Evolutionary conservation across 2,888 invertebrate species (phyloP).

Genomic region (Rhyacophila evoluta): DNA sequence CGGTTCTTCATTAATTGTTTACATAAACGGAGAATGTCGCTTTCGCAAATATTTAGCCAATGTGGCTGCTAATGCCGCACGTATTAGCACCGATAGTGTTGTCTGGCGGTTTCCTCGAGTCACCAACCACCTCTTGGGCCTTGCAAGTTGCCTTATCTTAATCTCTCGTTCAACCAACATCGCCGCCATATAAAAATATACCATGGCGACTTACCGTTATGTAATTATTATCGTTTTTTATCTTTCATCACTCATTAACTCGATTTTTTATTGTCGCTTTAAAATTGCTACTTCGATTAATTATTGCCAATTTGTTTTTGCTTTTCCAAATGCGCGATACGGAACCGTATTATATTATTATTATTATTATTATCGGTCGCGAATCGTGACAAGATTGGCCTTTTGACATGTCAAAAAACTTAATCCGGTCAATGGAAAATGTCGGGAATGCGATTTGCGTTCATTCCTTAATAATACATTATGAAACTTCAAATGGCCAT

Average conservation of each 20-base stretch:
- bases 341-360: background rate
- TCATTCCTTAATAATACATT: too few species aligned
- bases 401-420: background rate
- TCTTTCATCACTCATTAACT: slow-evolving; percentile 1
- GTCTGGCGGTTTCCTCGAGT: background rate
- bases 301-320: background rate
- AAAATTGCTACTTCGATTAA: background rate
- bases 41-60: background rate
- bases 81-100: background rate
- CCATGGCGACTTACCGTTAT: background rate
- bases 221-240: background rate
- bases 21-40: background rate
- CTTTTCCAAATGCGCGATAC: background rate
- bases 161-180: background rate
- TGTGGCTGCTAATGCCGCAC: background rate
- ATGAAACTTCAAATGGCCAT: too few species aligned
- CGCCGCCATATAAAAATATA: background rate
- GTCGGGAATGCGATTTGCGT: too few species aligned
- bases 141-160: background rate
- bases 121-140: background rate
- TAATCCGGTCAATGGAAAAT: too few species aligned
- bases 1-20: background rate
- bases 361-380: background rate
- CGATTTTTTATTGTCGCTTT: background rate
- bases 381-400: background rate